Base-by-base conservation (phyloP, 2,888 invertebrate species). In the Epiblema foenella region DNA sequence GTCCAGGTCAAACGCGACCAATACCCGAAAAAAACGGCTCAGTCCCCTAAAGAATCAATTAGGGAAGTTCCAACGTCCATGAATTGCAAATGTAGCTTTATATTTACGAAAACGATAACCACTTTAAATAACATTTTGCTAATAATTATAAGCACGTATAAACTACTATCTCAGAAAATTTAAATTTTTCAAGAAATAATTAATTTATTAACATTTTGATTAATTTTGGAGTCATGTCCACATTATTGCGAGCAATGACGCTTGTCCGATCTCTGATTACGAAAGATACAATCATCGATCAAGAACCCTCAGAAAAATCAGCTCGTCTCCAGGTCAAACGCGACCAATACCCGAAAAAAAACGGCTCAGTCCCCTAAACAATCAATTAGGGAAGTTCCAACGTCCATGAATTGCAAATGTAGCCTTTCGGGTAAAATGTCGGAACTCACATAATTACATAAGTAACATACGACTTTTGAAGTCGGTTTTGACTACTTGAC, bases 321-420 rank as follows among this genome's bases (percentile, higher is more conserved):
- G 1, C 18, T 18, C 24, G 17, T 33, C 17, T n/a, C 77, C 37
- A 60, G 56, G 5, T 57, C 65, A 33, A 24, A 39, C 42, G 64
- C 39, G 52, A 58, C 37, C 59, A 54, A 68, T 83, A 82, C 83
- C 79, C 85, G 85, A 82, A 83, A 83, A 42, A 85, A 86, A 86
- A 1, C 83, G 84, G 85, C 88, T 89, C 86, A 85, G 78, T 84
- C 80, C 80, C 83, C 78, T 81, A 87, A 89, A 91, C 88, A 90
- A 90, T 90, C 90, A 90, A 91, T 91, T 90, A 90, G 81, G 84
- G 82, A 89, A 88, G 85, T 89, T 89, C 83, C 82, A 83, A 84
- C 84, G 84, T 85, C 82, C 85, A 85, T 86, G 88, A 90, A 90
- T 89, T 90, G 88, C 87, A 89, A 89, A 77, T 81, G 83, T 83